Conservation (phyloP, 2,797 vertebrate genomes). For the Helarctos malayanus region DNA sequence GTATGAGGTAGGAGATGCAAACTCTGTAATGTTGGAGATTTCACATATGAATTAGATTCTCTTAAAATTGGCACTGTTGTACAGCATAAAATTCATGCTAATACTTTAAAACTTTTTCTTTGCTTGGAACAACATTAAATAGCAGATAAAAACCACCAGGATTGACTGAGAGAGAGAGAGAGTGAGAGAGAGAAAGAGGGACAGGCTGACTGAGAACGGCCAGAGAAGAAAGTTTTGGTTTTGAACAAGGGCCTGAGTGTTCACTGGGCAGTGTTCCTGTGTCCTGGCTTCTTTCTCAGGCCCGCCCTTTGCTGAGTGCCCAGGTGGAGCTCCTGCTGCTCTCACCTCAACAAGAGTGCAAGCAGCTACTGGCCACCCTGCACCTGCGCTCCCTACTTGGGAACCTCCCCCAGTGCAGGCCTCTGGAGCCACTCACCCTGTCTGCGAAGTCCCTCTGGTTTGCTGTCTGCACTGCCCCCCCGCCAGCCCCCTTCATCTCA, state of each 20-base stretch:
- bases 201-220: neutral
- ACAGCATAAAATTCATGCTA: neutral
- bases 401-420: neutral
- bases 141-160: neutral
- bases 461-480: neutral
- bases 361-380: neutral
- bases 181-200: neutral
- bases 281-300: neutral
- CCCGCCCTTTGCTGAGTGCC: neutral
- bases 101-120: neutral
- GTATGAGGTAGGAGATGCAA: neutral
- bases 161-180: neutral
- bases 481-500: no score
- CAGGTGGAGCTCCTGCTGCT: neutral
- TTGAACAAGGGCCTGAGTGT: neutral
- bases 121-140: neutral
- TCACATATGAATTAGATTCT: neutral
- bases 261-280: neutral
- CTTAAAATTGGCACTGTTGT: neutral
- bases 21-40: neutral
- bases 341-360: neutral
- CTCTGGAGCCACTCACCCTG: neutral
- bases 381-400: rapidly evolving
- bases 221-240: neutral
- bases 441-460: neutral